Evolutionary conservation across 1,140 invertebrate species (phyloP).

Genomic region (Anthonomus grandis): DNA sequence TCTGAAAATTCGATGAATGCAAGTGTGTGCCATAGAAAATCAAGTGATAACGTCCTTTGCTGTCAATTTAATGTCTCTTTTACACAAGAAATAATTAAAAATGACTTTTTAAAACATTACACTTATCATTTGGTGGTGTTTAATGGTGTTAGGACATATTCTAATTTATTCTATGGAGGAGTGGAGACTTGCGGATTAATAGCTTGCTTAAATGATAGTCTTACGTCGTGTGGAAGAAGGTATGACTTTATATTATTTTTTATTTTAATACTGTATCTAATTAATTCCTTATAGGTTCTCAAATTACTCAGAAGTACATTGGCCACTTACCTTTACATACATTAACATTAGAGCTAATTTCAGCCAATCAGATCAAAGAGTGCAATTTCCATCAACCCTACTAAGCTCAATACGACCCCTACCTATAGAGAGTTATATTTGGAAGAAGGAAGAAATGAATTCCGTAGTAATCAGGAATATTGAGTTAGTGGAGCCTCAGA

Average conservation of each 20-base stretch:
- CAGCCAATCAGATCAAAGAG: slow-evolving; percentile 12
- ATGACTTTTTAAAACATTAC: slow-evolving; percentile 19
- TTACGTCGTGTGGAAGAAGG: slow-evolving; percentile 48
- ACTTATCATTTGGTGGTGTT: slow-evolving; percentile 50
- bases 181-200: slow-evolving; percentile 53
- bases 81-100: not conserved
- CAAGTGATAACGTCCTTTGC: slow-evolving; percentile 13
- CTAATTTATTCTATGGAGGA: slow-evolving; percentile 45
- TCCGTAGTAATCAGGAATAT: slow-evolving; percentile 16
- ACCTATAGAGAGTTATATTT: slow-evolving; percentile 13
- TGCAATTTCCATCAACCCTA: slow-evolving; percentile 32
- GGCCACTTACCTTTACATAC: slow-evolving; percentile 30
- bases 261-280: not conserved
- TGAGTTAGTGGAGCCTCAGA: slow-evolving; percentile 21
- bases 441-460: slow-evolving; percentile 13
- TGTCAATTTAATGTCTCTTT: slow-evolving; percentile 26
- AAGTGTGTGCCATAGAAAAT: slow-evolving; percentile 23
- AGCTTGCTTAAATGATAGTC: slow-evolving; percentile 49
- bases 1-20: not conserved
- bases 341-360: slow-evolving; percentile 28
- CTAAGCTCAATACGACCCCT: slow-evolving; percentile 31
- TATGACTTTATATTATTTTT: slow-evolving; percentile 29
- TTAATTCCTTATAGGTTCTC: slow-evolving; percentile 23
- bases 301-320: slow-evolving; percentile 29
- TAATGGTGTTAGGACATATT: slow-evolving; percentile 49